Percentiles rank a stretch among this genome's conserved stretches.
Evolutionary conservation across 2,797 vertebrate species (phyloP).

Genomic region (Enteromius trimaculatus): DNA sequence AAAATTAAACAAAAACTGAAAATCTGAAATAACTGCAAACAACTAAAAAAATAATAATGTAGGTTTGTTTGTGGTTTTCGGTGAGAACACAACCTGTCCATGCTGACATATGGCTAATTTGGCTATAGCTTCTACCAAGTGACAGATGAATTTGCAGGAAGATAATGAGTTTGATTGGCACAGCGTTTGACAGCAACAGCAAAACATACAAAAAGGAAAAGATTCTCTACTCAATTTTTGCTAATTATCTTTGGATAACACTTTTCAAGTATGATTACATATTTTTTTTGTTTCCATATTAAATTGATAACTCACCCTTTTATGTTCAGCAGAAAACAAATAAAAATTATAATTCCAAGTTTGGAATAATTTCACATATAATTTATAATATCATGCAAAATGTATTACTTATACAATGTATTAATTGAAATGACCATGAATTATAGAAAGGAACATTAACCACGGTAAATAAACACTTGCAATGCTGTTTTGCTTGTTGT

Average conservation of each 20-base stretch:
- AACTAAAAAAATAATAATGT: not conserved
- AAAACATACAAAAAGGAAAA: not conserved
- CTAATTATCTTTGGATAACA: not conserved
- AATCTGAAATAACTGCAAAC: not conserved
- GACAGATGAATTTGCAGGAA: conserved; percentile 6
- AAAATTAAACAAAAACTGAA: not conserved
- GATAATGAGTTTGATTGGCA: not conserved
- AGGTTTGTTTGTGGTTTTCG: conserved; percentile 7
- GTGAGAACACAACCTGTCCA: not conserved
- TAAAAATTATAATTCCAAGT: not conserved
- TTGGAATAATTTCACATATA: not conserved
- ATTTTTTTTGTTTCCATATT: not conserved
- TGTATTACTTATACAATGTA: not conserved
- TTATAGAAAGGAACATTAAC: not conserved
- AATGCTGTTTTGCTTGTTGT: not conserved
- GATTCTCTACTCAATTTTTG: not conserved
- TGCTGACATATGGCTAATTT: conserved; percentile 17
- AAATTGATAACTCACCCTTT: not conserved
- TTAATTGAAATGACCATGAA: not conserved
- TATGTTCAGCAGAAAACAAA: not conserved
- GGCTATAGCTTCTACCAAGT: conserved; percentile 23
- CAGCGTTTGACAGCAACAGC: not conserved
- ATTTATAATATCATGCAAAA: not conserved
- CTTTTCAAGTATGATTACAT: not conserved
- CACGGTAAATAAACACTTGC: not conserved